phyloP scores from a whole-genome alignment of 2,888 invertebrate genomes.

The Aradus depressus region DNA sequence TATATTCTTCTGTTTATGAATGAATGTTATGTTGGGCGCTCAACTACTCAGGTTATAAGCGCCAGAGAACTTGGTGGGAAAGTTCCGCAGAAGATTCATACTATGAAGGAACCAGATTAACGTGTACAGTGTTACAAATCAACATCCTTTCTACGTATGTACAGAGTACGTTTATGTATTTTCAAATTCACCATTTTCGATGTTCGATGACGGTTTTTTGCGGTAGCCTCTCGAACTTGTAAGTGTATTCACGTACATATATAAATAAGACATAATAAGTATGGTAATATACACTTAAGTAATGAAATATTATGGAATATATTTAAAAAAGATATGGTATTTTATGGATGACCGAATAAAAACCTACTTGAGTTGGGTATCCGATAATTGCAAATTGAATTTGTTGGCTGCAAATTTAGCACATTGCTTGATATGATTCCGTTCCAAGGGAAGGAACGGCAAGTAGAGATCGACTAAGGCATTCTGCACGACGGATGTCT shows the following conservation, averaged over 20 bases:
- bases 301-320: not conserved
- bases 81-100: too few relatives aligned
- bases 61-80: too few relatives aligned
- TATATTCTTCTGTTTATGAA: too few relatives aligned
- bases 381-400: not conserved
- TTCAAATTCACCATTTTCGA: not conserved
- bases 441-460: constrained; percentile 24
- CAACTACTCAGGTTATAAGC: too few relatives aligned
- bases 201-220: not conserved
- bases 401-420: not conserved
- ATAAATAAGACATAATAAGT: too few relatives aligned
- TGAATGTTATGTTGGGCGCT: too few relatives aligned
- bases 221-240: not conserved
- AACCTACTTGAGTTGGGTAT: not conserved
- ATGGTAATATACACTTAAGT: not conserved
- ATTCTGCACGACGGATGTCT: constrained; percentile 14
- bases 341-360: too few relatives aligned
- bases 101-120: too few relatives aligned
- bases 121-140: not conserved
- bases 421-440: constrained; percentile 16
- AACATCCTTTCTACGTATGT: not conserved
- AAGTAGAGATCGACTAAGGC: constrained; percentile 20
- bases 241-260: too few relatives aligned
- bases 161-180: not conserved
- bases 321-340: not conserved